These are phyloP conservation scores for Omphaloscelis lunosa DNA, from an alignment of 2,888 invertebrate species.

Conservation along the genomic window DNA sequence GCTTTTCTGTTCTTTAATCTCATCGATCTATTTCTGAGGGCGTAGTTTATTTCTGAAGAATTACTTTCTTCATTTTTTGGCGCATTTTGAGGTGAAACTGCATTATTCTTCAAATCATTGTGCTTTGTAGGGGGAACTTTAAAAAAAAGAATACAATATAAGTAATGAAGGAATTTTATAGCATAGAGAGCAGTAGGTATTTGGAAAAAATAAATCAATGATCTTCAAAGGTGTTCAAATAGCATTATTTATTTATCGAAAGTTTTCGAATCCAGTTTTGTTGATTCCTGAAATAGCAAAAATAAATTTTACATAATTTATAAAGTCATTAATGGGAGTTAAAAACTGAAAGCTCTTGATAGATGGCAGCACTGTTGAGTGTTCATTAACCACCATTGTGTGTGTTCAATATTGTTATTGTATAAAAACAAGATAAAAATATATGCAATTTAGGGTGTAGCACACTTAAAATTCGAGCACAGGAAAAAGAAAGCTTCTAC, in stretches of 20 bases:
- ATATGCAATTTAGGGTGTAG: neutral
- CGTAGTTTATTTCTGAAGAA: constrained; percentile 20
- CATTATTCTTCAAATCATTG: neutral
- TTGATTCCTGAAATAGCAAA: neutral
- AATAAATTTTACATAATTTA: neutral
- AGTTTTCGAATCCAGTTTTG: neutral
- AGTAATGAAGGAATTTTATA: neutral
- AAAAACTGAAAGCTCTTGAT: neutral
- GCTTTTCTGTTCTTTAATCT: constrained; percentile 53
- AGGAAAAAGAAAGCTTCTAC: neutral
- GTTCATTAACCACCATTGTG: neutral
- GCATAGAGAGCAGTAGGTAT: neutral
- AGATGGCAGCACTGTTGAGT: constrained; percentile 4
- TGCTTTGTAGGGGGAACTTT: neutral
- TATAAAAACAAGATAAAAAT: neutral
- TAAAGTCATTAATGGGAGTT: too few relatives aligned
- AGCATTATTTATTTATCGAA: constrained; percentile 5
- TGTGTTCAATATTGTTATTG: neutral
- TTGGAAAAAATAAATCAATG: constrained; percentile 8
- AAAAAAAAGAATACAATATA: neutral
- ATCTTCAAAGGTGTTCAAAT: neutral
- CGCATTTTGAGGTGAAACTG: neutral
- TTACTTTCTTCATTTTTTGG: constrained; percentile 9
- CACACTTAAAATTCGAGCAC: neutral
- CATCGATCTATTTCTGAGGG: constrained; percentile 39